Evolutionary conservation across 2,113 vertebrate genomes (phyloP), one percentile per base, ranked within the genome.

Genomic region (Ifrita kowaldi): DNA sequence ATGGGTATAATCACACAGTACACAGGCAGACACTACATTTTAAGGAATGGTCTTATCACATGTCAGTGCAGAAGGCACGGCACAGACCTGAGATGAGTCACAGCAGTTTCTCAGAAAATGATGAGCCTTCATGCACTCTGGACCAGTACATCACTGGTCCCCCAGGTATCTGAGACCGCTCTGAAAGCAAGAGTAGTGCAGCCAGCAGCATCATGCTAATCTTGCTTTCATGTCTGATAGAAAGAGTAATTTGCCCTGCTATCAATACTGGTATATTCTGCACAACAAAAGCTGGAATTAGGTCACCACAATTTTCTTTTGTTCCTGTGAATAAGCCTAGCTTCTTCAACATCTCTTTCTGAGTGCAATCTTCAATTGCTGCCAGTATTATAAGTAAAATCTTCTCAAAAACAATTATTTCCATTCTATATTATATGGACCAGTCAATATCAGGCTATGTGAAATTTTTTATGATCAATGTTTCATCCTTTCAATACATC

Each of bases 231-330:
- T 76, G 90, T 97, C 77, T 95, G 95, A 94, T 84, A 92, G 96
- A 15, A 74, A 76, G 69, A 95, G 96, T 96, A 96, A 98, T 98
- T 97, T 94, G 87, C 94, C 76, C 91, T 92, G 83, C 96, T 97
- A 96, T 98, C 97, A 97, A 95, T 98, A 96, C 93, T 82, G 59
- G 81, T 73, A 82, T 68, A 95, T 95, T 95, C 94, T 93, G 60
- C 78, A 97, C 91, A 98, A 98, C 79, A 97, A 98, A 97, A 97
- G 95, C 95, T 90, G 80, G 91, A 98, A 98, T 97, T 97, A 98
- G 97, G 97, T 98, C 97, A 97, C 52, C 79, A 94, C 92, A 97
- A 98, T 98, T 97, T 97, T 97, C 97, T 95, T 97, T 98, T 98
- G 95, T 98, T 96, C 88, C 93, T 89, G 60, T 73, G 90, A 96